These are phyloP conservation scores for Pycnonotus jocosus DNA, from an alignment of 2,113 vertebrate species.

Conservation along the genomic window DNA sequence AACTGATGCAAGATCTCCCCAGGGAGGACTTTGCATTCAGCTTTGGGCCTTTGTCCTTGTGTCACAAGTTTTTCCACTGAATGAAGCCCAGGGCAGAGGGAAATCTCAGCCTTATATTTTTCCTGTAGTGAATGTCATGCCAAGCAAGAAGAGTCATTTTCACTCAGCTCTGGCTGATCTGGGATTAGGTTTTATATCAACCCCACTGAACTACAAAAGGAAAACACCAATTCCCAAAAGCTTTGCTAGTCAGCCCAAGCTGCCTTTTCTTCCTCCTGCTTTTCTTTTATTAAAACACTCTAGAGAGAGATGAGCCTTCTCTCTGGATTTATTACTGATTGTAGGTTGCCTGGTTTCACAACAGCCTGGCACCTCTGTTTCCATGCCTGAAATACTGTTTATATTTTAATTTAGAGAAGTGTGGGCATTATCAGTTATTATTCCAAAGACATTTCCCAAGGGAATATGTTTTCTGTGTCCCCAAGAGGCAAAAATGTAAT, in stretches of 20 bases:
- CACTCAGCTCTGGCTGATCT: not conserved
- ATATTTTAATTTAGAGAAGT: not conserved
- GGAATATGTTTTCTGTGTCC: not conserved
- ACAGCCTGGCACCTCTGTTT: not conserved
- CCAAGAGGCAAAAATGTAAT: not conserved
- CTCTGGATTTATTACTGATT: not conserved
- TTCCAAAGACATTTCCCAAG: not conserved
- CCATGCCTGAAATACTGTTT: not conserved
- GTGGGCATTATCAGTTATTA: not conserved
- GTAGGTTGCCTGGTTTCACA: not conserved
- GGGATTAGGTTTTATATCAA: constrained; percentile 27
- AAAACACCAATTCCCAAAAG: constrained; percentile 27
- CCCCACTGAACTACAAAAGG: constrained; percentile 8
- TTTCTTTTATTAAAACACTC: constrained; percentile 1
- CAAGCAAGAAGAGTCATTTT: constrained; percentile 11
- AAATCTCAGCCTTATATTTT: constrained; percentile 15
- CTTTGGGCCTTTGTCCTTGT: constrained; percentile 44
- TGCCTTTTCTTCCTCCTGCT: constrained; percentile 1
- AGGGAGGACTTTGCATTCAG: constrained; percentile 26
- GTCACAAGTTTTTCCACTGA: constrained; percentile 58
- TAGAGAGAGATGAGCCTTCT: not conserved
- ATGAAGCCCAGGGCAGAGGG: not conserved
- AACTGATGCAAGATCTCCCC: constrained; percentile 34
- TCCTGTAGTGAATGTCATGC: not conserved
- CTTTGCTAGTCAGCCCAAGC: not conserved